Evolutionary conservation across 1,140 invertebrate genomes (phyloP), one percentile per base, ranked within the genome.

Genomic region (Macrobrachium rosenbergii): DNA sequence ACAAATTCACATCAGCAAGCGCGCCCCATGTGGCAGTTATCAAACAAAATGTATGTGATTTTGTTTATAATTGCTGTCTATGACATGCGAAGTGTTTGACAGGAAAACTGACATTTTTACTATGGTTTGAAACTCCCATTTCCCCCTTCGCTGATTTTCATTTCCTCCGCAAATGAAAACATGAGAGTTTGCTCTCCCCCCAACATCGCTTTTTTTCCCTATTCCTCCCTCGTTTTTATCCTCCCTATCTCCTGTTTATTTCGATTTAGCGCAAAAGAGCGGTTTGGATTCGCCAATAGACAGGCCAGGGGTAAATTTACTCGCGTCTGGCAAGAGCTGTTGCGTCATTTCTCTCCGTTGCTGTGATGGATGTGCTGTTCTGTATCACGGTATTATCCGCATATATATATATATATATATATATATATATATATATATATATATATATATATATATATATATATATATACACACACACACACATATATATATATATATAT

Each of bases 31-130:
- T 80, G 77, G 21, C 60, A 80, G 77, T 64, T 62, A 80, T 80
- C 76, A 80, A 64, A 64, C 77, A 28, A 80, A 80, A 80, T 80
- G 60, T 62, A 63, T 80, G 77, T 80, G 77, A 80, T 80, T 80
- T 80, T 80, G 63, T 80, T 80, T 80, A 80, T 63, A 80, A 63
- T 80, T 80, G 77, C 77, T 28, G 60, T 58, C 59, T 14, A 63
- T 80, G 37, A 43, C 59, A 80, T 19, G n/a, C 62, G 43, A 37
- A 80, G 23, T 43, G 58, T 62, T 59, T 21, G 12, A 59, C 76
- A 28, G 52, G 52, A 37, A 62, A 23, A 75, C 73, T 75, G 73
- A 14, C 8, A 45, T 58, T 77, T 77, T n/a, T 5, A 12, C 14
- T 59, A 58, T 52, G 52, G 23, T 75, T 75, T 45, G 14, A 6